These are phyloP conservation scores for Pantala flavescens DNA, from an alignment of 1,140 invertebrate species.

Conservation along the genomic window DNA sequence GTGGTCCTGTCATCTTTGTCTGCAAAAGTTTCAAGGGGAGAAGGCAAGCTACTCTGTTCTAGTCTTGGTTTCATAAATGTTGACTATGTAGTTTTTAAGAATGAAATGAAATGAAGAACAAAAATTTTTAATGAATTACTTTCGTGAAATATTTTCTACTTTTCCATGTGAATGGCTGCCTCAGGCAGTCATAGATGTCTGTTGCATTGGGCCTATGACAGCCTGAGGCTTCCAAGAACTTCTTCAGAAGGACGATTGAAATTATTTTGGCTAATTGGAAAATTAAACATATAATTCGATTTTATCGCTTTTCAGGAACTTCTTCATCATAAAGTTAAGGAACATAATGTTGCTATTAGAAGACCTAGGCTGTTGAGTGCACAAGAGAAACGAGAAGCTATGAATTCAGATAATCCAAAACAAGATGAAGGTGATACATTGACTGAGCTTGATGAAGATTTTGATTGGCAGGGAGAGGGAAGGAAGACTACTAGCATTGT, in stretches of 20 bases:
- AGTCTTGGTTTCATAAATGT: too few relatives aligned
- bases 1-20: constrained; percentile 14
- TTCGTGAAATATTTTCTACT: too few relatives aligned
- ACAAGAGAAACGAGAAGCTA: neutral
- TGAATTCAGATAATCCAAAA: neutral
- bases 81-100: too few relatives aligned
- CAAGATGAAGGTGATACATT: neutral
- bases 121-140: too few relatives aligned
- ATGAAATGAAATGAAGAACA: too few relatives aligned
- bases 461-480: neutral
- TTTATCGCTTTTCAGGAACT: constrained; percentile 13
- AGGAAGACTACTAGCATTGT: neutral
- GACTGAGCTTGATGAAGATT: neutral
- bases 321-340: constrained; percentile 18
- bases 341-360: constrained; percentile 13
- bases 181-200: too few relatives aligned
- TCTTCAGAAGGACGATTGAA: too few relatives aligned
- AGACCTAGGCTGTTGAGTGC: neutral
- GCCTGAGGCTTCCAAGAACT: too few relatives aligned
- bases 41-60: constrained; percentile 12
- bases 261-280: too few relatives aligned
- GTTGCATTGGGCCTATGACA: too few relatives aligned
- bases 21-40: constrained; percentile 15
- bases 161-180: too few relatives aligned
- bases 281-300: too few relatives aligned